Evolutionary conservation across 2,797 vertebrate species (phyloP), one percentile per base, ranked within the genome.

Genomic region (Sarcoramphus papa): DNA sequence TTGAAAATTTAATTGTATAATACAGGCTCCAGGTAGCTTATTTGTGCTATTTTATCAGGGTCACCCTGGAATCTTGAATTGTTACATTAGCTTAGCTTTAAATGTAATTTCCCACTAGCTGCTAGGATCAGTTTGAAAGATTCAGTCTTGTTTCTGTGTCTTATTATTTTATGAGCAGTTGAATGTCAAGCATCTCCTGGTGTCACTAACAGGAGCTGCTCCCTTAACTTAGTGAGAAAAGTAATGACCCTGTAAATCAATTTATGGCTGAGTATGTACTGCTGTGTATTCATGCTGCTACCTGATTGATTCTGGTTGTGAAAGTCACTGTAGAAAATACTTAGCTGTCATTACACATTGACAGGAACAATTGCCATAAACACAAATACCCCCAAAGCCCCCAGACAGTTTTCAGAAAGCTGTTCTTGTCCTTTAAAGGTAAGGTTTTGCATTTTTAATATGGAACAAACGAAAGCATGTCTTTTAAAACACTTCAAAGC

Each of bases 241-340:
- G 83, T 95, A 92, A 95, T 93, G 92, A 89, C 56, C 84, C 93
- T 22, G 60, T 93, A 95, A 92, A 95, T 94, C 74, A 92, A 64
- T 97, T 92, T 93, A 73, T 92, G 72, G 75, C 75, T 77, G 74
- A 62, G 37, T 93, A 77, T 72, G 53, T 88, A 85, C 72, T 89
- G 72, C 78, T 92, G 72, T 72, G 94, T 79, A 81, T 93, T 96
- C 88, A 24, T 68, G 86, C 88, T 94, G 93, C 51, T 94, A 74
- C 50, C 77, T 92, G 95, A 95, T 95, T 90, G 88, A 84, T 91
- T 93, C 74, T 77, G 60, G 37, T 93, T 91, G 84, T 77, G 93
- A 93, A 94, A 94, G 84, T 93, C 90, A 93, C 70, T 75, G 78
- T 43, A 93, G 77, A 95, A 97, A 89, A 92, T 82, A 93, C 45